A percentile compares a stretch with the other conserved stretches of the same genome.
Conservation (phyloP, 35 echinoderm and acorn worm genomes). For the Chiridota heheva region DNA sequence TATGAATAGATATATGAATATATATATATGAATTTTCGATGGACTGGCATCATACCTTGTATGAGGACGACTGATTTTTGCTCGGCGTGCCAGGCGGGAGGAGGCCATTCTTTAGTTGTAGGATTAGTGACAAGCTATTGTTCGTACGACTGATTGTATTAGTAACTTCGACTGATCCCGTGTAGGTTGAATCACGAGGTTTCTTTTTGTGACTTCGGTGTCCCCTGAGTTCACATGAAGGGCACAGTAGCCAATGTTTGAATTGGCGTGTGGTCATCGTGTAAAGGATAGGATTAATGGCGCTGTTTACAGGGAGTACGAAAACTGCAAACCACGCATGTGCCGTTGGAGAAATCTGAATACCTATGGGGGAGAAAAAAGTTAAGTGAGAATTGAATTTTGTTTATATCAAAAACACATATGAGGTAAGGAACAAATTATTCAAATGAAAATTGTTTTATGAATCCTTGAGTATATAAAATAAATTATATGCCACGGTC, state of each 20-base stretch:
- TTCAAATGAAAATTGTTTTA: not conserved
- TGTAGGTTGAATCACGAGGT: too few species aligned
- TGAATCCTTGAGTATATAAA: not conserved
- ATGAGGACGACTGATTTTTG: too few species aligned
- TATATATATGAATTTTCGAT: too few species aligned
- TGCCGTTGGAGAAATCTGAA: slow-evolving; percentile 46
- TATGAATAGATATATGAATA: too few species aligned
- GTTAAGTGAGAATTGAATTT: not conserved
- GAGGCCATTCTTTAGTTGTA: too few species aligned
- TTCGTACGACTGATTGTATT: too few species aligned
- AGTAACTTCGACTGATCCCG: too few species aligned
- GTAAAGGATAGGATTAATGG: slow-evolving; percentile 91
- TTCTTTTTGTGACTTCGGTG: slow-evolving; percentile 6
- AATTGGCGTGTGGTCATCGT: slow-evolving; percentile 91
- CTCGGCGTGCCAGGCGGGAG: too few species aligned
- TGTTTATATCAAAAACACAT: not conserved
- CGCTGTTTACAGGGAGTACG: slow-evolving; percentile 79
- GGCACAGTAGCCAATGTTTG: slow-evolving; percentile 62
- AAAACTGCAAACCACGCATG: slow-evolving; percentile 98
- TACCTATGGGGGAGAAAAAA: slow-evolving; percentile 28
- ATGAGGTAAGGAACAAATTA: not conserved
- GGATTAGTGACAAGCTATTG: too few species aligned
- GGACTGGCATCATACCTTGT: too few species aligned
- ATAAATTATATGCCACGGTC: slow-evolving; percentile 1
- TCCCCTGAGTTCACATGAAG: slow-evolving; percentile 15